These are phyloP conservation scores for Euclidia mi DNA, from an alignment of 2,888 invertebrate genomes.

Conservation along the genomic window DNA sequence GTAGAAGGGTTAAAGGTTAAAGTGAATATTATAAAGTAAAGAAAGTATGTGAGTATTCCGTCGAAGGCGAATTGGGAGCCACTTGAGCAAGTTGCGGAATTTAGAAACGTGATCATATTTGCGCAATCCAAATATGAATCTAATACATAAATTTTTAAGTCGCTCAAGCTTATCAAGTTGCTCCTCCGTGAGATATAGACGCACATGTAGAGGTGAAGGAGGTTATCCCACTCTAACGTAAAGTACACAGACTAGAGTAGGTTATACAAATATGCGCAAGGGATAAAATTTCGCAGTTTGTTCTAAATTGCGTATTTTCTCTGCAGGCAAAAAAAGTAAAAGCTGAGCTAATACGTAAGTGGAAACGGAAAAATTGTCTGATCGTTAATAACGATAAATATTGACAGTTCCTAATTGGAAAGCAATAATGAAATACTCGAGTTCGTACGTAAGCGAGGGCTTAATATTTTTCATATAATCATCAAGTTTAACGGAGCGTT, in stretches of 20 bases:
- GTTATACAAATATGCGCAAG: slow-evolving; percentile 53
- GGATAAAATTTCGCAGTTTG: slow-evolving; percentile 46
- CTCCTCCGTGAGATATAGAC: too few species aligned
- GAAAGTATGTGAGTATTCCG: too few species aligned
- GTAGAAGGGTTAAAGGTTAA: too few species aligned
- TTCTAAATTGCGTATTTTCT: slow-evolving; percentile 24
- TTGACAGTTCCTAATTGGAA: slow-evolving; percentile 41
- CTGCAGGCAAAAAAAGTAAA: slow-evolving; percentile 26
- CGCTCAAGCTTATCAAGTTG: too few species aligned
- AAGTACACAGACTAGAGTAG: slow-evolving; percentile 57
- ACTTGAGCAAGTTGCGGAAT: too few species aligned
- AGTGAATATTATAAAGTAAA: too few species aligned
- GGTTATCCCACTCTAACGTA: slow-evolving; percentile 60
- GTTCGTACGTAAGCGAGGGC: slow-evolving; percentile 15
- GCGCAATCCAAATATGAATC: too few species aligned
- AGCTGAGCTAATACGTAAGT: slow-evolving; percentile 20
- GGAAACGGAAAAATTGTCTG: slow-evolving; percentile 20
- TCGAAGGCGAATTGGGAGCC: too few species aligned
- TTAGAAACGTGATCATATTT: too few species aligned
- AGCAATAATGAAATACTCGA: slow-evolving; percentile 33
- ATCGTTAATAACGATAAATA: slow-evolving; percentile 41
- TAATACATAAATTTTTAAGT: too few species aligned
- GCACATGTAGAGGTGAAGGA: slow-evolving; percentile 44
- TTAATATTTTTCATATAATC: slow-evolving; percentile 20
- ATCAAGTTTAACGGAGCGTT: slow-evolving; percentile 28